Evolutionary conservation across 2,797 vertebrate genomes (phyloP).

Genomic region (Spatula versicolor): DNA sequence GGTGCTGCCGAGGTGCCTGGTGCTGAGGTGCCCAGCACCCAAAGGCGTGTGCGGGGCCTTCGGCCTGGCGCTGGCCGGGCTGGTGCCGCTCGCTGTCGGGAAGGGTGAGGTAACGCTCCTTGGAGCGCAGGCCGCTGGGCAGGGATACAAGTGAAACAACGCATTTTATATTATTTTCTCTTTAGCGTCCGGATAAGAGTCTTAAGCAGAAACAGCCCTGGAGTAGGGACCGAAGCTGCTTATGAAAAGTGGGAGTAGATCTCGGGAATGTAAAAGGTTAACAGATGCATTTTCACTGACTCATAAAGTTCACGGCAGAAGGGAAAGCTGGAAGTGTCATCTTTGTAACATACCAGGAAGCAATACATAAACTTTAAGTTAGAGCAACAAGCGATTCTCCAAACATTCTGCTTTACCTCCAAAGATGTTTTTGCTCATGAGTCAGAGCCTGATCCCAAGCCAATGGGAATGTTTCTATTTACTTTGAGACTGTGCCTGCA

Average conservation of each 20-base stretch:
- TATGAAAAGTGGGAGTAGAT: neutral
- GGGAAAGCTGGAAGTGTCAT: constrained; percentile 39
- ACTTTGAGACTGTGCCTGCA: constrained; percentile 66
- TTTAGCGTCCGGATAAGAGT: constrained; percentile 10
- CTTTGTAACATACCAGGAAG: constrained; percentile 18
- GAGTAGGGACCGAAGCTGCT: neutral
- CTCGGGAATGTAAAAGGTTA: neutral
- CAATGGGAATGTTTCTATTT: constrained; percentile 67
- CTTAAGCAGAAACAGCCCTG: neutral
- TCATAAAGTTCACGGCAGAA: neutral
- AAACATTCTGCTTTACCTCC: constrained; percentile 58
- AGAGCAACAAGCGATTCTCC: constrained; percentile 1
- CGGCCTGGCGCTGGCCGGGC: neutral
- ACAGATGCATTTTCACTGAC: neutral
- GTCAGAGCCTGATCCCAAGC: constrained; percentile 55
- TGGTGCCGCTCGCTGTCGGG: neutral
- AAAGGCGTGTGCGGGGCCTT: accelerated
- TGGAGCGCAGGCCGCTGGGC: constrained; percentile 6
- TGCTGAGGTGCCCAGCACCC: neutral
- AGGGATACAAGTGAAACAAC: neutral
- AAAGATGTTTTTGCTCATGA: constrained; percentile 57
- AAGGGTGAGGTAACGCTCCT: neutral
- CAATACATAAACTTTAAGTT: constrained; percentile 60
- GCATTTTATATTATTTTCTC: neutral
- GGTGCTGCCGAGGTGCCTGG: accelerated